These are phyloP conservation scores for Nematostella vectensis DNA, from an alignment of 92 coral and sea anemone genomes.

Conservation along the genomic window DNA sequence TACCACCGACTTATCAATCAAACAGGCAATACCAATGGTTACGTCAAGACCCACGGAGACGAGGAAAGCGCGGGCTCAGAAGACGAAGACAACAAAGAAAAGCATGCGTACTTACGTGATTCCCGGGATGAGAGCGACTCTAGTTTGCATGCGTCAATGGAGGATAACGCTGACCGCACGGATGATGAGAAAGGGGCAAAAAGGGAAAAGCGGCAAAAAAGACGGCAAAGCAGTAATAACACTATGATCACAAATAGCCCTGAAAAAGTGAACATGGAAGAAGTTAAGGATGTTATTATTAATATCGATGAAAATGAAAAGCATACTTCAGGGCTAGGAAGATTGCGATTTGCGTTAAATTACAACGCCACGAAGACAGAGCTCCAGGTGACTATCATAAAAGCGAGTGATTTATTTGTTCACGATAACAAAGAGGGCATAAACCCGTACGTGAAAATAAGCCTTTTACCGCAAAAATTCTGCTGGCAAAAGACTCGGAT, in stretches of 20 bases:
- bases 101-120: constrained; percentile 28
- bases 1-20: constrained; percentile 58
- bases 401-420: constrained; percentile 54
- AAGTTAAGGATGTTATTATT: constrained; percentile 6
- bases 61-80: constrained; percentile 45
- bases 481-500: constrained; percentile 95
- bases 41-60: constrained; percentile 29
- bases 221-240: constrained; percentile 8
- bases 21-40: constrained; percentile 51
- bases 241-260: constrained; percentile 15
- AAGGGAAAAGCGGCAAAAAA: constrained; percentile 4
- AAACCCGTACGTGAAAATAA: constrained; percentile 70
- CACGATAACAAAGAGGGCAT: constrained; percentile 61
- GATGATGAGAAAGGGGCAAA: constrained; percentile 34
- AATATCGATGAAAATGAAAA: constrained; percentile 23
- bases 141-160: constrained; percentile 59
- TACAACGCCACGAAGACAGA: constrained; percentile 73
- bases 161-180: constrained; percentile 49
- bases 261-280: constrained; percentile 9
- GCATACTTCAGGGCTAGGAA: constrained; percentile 51
- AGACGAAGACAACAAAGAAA: constrained; percentile 32
- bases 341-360: constrained; percentile 76
- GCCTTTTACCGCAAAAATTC: constrained; percentile 83
- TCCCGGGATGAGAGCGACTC: constrained; percentile 59
- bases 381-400: constrained; percentile 84